These are phyloP conservation scores for Setipinna tenuifilis DNA, from an alignment of 2,797 vertebrate genomes.

Conservation along the genomic window DNA sequence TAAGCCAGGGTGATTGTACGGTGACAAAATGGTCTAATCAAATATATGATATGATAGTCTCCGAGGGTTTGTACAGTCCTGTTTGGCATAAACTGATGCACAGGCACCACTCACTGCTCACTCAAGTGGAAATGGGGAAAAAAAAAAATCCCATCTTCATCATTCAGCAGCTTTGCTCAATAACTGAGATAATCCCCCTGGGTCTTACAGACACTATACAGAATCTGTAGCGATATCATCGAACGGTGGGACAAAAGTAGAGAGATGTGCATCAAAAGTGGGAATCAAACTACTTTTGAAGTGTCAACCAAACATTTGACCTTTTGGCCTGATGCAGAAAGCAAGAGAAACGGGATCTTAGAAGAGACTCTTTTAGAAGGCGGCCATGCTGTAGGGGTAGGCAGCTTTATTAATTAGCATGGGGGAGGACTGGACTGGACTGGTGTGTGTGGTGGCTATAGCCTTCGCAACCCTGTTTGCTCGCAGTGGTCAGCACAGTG, in stretches of 20 bases:
- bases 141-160: not conserved
- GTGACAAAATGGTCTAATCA: not conserved
- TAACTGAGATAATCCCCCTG: not conserved
- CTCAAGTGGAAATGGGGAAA: not conserved
- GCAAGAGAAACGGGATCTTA: not conserved
- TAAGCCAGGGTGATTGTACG: not conserved
- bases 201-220: not conserved
- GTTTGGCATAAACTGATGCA: not conserved
- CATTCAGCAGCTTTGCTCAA: not conserved
- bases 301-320: not conserved
- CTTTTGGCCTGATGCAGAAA: not conserved
- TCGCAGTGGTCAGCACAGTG: not conserved
- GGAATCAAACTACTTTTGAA: not conserved
- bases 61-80: not conserved
- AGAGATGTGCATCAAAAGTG: not conserved
- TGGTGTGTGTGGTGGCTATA: too few species aligned
- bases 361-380: not conserved
- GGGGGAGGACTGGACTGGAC: not conserved
- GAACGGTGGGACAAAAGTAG: not conserved
- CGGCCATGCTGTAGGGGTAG: not conserved
- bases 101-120: not conserved
- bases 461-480: not conserved
- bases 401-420: not conserved
- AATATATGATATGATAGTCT: constrained; percentile 21
- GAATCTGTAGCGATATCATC: not conserved